phyloP scores from a whole-genome alignment of 2,888 invertebrate genomes.

The Dascillus cervinus region DNA sequence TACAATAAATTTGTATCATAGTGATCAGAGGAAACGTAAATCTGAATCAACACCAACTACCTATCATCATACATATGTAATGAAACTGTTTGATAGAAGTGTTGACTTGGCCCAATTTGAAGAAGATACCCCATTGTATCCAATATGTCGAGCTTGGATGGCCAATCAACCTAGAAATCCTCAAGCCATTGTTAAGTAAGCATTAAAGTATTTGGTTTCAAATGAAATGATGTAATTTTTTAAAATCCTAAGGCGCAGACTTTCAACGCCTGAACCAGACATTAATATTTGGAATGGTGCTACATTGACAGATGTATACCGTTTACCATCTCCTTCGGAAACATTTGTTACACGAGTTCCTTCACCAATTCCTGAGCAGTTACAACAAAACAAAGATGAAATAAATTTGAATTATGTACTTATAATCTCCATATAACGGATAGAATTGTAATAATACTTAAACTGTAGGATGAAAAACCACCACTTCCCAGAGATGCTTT shows the following conservation, averaged over 20 bases:
- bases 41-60: constrained; percentile 34
- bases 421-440: too few species aligned
- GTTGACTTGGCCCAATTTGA: constrained; percentile 89
- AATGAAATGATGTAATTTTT: constrained; percentile 11
- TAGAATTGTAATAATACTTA: too few species aligned
- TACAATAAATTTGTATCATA: too few species aligned
- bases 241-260: constrained; percentile 36
- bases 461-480: constrained; percentile 47
- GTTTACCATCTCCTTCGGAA: constrained; percentile 56
- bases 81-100: constrained; percentile 91
- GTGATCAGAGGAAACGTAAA: constrained; percentile 26
- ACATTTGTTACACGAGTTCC: constrained; percentile 52
- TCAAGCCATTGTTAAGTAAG: constrained; percentile 49
- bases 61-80: constrained; percentile 68
- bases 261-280: constrained; percentile 46
- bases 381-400: constrained; percentile 48
- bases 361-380: constrained; percentile 50
- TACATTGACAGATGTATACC: constrained; percentile 45
- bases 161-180: constrained; percentile 68
- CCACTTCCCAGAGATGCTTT: constrained; percentile 52
- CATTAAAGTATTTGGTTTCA: constrained; percentile 37
- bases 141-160: constrained; percentile 93
- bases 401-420: constrained; percentile 59
- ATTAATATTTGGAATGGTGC: constrained; percentile 31
- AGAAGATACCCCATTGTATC: constrained; percentile 83